Percentiles rank a stretch among this genome's conserved stretches.
phyloP scores from a whole-genome alignment of 2,797 vertebrate genomes.

The Australoheros facetus region DNA sequence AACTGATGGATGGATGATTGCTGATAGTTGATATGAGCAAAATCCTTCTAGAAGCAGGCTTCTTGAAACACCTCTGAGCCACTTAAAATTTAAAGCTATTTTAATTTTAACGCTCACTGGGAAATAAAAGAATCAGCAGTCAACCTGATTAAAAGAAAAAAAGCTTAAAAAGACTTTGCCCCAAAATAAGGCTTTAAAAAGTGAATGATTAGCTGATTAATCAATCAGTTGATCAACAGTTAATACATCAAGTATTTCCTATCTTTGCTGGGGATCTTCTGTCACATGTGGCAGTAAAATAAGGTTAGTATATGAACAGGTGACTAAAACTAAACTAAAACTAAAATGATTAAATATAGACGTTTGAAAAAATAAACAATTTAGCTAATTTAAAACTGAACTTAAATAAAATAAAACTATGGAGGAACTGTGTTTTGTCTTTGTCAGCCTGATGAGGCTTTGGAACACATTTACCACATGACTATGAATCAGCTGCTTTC shows the following conservation, averaged over 20 bases:
- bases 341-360: background rate
- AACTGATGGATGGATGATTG: too few relatives aligned
- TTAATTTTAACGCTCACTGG: too few relatives aligned
- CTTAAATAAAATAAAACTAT: background rate
- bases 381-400: fast-evolving
- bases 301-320: background rate
- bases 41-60: too few relatives aligned
- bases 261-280: fast-evolving
- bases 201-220: background rate
- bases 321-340: background rate
- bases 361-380: background rate
- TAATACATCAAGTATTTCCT: background rate
- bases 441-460: background rate
- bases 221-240: background rate
- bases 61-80: too few relatives aligned
- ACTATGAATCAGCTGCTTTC: background rate
- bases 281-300: background rate
- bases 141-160: too few relatives aligned
- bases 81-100: too few relatives aligned
- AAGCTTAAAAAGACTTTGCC: too few relatives aligned
- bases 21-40: too few relatives aligned
- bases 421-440: background rate
- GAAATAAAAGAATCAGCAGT: too few relatives aligned
- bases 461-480: background rate
- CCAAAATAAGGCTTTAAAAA: background rate